A percentile compares a stretch with the other conserved stretches of the same genome.
Evolutionary conservation across 2,797 vertebrate genomes (phyloP).

Genomic region (Hemitrygon akajei): DNA sequence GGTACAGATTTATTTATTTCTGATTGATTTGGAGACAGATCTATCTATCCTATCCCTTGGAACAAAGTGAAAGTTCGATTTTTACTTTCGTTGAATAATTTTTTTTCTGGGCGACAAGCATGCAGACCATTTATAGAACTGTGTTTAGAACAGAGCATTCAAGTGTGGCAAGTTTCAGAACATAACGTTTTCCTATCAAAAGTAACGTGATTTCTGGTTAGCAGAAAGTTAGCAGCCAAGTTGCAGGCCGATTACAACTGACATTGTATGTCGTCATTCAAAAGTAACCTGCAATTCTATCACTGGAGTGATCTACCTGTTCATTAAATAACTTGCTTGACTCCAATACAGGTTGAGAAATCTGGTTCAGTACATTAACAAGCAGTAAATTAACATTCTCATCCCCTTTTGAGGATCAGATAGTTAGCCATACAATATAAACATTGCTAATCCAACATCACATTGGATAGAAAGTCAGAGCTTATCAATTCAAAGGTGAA

Average conservation of each 20-base stretch:
- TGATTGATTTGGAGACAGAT: neutral
- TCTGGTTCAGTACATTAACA: neutral
- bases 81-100: neutral
- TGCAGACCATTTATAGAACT: neutral
- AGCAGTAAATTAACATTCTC: neutral
- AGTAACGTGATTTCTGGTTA: neutral
- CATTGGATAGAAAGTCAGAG: neutral
- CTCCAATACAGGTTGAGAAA: neutral
- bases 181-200: neutral
- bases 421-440: neutral
- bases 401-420: neutral
- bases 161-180: neutral
- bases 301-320: neutral
- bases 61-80: conserved; percentile 21
- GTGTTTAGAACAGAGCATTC: neutral
- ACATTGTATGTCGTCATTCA: neutral
- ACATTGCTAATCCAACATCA: neutral
- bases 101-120: conserved; percentile 26
- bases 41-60: conserved; percentile 20
- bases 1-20: neutral
- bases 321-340: neutral
- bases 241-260: neutral
- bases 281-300: neutral
- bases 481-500: neutral
- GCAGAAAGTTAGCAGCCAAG: neutral